Conservation (phyloP, 2,888 invertebrate genomes). For the Orthosia gracilis region DNA sequence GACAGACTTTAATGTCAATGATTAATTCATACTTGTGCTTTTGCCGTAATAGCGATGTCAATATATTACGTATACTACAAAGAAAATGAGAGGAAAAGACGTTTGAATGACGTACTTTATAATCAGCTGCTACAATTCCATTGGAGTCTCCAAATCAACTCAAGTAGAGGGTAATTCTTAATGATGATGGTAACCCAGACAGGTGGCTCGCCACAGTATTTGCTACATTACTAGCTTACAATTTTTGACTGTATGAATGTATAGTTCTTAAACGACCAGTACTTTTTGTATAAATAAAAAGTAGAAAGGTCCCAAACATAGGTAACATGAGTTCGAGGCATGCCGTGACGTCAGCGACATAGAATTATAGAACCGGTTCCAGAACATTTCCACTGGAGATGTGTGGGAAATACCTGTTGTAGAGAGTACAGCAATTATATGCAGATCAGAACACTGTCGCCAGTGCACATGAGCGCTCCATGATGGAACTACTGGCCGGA, state of each 20-base stretch:
- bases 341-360: slow-evolving; percentile 76
- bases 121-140: background rate
- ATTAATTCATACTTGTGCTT: background rate
- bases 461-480: slow-evolving; percentile 59
- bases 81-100: background rate
- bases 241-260: slow-evolving; percentile 22
- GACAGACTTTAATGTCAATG: background rate
- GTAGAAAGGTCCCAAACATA: slow-evolving; percentile 68
- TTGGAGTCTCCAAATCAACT: background rate
- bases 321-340: slow-evolving; percentile 71
- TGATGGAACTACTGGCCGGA: slow-evolving; percentile 43
- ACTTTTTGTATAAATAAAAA: slow-evolving; percentile 57
- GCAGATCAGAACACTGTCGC: slow-evolving; percentile 68
- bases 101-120: slow-evolving; percentile 1
- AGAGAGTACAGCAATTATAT: slow-evolving; percentile 72
- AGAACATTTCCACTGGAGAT: slow-evolving; percentile 77
- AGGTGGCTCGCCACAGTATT: background rate
- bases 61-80: background rate
- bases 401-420: slow-evolving; percentile 80
- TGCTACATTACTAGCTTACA: background rate
- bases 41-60: background rate
- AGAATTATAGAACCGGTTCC: slow-evolving; percentile 77
- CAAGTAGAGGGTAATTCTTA: background rate
- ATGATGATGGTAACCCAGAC: too few relatives aligned
- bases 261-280: slow-evolving; percentile 21